These are phyloP conservation scores for Paratilapia polleni DNA, from an alignment of 2,113 vertebrate species.

Conservation along the genomic window DNA sequence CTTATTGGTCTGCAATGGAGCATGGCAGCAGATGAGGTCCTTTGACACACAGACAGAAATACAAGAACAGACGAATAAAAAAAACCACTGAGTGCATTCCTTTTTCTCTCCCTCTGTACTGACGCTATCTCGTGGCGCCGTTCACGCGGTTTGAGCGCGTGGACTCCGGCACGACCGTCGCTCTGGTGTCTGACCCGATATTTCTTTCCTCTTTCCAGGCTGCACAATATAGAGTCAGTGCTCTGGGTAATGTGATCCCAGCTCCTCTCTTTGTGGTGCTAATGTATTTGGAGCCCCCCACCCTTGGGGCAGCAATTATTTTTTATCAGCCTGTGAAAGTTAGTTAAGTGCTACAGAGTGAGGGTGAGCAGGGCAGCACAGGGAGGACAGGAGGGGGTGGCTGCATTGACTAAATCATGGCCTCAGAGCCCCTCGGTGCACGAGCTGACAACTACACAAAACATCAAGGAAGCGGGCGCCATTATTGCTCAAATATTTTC, in stretches of 20 bases:
- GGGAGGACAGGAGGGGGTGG: slow-evolving; percentile 24
- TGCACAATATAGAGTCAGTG: slow-evolving; percentile 34
- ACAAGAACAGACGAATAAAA: slow-evolving; percentile 30
- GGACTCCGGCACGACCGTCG: not conserved
- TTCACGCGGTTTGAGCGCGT: not conserved
- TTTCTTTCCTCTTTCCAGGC: not conserved
- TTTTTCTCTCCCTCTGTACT: not conserved
- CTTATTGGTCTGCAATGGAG: slow-evolving; percentile 61
- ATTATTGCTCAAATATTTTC: slow-evolving; percentile 50
- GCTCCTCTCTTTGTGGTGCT: slow-evolving; percentile 70
- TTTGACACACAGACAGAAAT: slow-evolving; percentile 55
- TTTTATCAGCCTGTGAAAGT: slow-evolving; percentile 79
- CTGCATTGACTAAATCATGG: slow-evolving; percentile 28
- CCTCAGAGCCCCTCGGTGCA: slow-evolving; percentile 8
- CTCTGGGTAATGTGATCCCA: slow-evolving; percentile 59
- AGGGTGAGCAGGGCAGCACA: slow-evolving; percentile 19
- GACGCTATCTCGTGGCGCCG: not conserved
- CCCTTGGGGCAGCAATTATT: slow-evolving; percentile 64
- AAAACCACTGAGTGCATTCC: slow-evolving; percentile 20
- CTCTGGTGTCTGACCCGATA: slow-evolving; percentile 28
- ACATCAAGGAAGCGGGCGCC: slow-evolving; percentile 44
- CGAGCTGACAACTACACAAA: slow-evolving; percentile 22
- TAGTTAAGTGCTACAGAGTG: slow-evolving; percentile 63
- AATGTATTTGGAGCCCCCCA: slow-evolving; percentile 63
- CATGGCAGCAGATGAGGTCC: slow-evolving; percentile 58